phyloP scores from a whole-genome alignment of 2,888 invertebrate genomes.

The Cerastoderma edule region DNA sequence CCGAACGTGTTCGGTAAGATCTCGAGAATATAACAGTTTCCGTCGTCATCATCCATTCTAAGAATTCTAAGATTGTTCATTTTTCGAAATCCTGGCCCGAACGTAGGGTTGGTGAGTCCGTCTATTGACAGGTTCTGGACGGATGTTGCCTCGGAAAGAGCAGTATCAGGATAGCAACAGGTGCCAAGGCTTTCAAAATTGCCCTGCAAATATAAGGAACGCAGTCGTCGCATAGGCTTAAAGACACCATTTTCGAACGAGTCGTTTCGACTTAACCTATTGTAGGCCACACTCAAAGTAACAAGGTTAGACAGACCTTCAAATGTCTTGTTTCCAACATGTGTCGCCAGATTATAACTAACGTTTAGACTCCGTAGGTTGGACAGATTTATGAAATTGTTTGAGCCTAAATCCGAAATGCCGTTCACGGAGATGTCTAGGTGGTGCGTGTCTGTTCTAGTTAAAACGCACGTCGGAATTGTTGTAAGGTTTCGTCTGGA shows the following conservation, averaged over 20 bases:
- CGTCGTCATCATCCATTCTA: background rate
- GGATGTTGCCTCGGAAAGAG: background rate
- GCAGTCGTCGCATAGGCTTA: background rate
- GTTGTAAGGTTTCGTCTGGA: background rate
- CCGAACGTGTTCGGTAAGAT: constrained; percentile 10
- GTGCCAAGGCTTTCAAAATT: background rate
- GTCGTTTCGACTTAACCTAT: background rate
- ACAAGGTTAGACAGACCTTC: background rate
- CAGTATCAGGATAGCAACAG: background rate
- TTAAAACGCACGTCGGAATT: constrained; percentile 1
- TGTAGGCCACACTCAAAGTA: background rate
- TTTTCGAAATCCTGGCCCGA: constrained; percentile 1
- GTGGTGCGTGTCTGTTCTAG: background rate
- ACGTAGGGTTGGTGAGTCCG: background rate
- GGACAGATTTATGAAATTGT: background rate
- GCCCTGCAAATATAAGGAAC: constrained; percentile 4
- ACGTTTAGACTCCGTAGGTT: constrained; percentile 1
- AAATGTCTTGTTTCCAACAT: constrained; percentile 6
- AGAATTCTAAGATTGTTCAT: background rate
- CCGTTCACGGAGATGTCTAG: constrained; percentile 6
- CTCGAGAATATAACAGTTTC: background rate
- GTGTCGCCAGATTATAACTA: background rate
- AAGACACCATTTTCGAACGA: background rate
- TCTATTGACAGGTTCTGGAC: constrained; percentile 8
- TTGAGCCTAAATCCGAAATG: background rate